A percentile compares a stretch with the other conserved stretches of the same genome.
Evolutionary conservation across 2,888 invertebrate genomes (phyloP).

Genomic region (Nephrotoma appendiculata): DNA sequence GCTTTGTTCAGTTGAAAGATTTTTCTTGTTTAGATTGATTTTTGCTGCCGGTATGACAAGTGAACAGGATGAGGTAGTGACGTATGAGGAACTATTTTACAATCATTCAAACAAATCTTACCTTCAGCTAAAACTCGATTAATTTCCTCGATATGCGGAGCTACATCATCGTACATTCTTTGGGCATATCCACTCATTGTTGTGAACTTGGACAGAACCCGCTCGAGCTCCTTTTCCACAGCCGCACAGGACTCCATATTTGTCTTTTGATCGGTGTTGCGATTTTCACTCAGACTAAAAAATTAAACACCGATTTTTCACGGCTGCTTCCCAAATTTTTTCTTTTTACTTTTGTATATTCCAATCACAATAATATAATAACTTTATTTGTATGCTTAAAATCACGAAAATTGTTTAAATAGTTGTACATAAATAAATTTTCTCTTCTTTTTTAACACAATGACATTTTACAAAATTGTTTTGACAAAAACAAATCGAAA

Average conservation of each 20-base stretch:
- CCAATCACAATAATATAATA: background rate
- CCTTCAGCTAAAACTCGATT: conserved; percentile 22
- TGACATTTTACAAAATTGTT: background rate
- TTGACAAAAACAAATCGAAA: background rate
- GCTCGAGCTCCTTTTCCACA: conserved; percentile 31
- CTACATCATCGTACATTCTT: conserved; percentile 26
- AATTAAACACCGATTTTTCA: background rate
- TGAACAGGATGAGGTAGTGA: background rate
- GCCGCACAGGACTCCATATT: conserved; percentile 27
- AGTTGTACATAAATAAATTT: background rate
- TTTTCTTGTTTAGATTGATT: background rate
- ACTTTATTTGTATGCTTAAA: background rate
- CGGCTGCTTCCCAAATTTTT: background rate
- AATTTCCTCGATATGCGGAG: conserved; percentile 24
- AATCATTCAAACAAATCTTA: conserved; percentile 1
- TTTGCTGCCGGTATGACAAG: background rate
- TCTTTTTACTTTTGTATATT: background rate
- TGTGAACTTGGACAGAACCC: conserved; percentile 28
- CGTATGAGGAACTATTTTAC: background rate
- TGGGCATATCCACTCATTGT: conserved; percentile 27
- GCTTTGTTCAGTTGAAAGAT: background rate
- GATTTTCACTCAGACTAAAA: background rate
- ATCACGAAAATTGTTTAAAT: background rate
- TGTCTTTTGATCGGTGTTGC: background rate
- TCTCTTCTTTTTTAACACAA: background rate